Evolutionary conservation across 2,113 vertebrate species (phyloP).

Genomic region (Zapus hudsonius): DNA sequence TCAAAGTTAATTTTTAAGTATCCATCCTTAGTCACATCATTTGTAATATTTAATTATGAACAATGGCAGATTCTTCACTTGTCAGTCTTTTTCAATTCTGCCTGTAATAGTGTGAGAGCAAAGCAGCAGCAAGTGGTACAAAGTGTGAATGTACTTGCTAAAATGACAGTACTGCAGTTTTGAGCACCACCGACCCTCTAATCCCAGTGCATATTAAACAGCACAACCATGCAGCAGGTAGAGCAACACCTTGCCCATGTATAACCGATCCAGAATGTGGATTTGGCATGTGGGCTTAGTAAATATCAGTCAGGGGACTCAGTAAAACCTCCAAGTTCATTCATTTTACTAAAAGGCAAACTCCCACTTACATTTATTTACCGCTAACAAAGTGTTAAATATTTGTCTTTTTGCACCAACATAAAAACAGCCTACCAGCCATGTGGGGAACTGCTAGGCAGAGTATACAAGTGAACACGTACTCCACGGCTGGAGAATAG

Average conservation of each 20-base stretch:
- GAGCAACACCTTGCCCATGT: background rate
- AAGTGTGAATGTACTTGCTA: background rate
- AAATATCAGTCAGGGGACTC: background rate
- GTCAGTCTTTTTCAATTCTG: background rate
- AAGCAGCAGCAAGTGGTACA: background rate
- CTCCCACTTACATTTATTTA: background rate
- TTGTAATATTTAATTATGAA: slow-evolving; percentile 39
- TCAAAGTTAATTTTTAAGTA: background rate
- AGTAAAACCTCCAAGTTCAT: background rate
- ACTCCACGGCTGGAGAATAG: background rate
- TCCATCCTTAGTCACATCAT: background rate
- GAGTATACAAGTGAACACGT: background rate
- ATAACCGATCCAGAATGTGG: background rate
- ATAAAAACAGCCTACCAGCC: background rate
- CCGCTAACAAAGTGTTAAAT: background rate
- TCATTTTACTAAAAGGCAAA: background rate
- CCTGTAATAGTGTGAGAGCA: background rate
- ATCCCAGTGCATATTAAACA: background rate
- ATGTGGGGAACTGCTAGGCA: background rate
- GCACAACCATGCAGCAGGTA: background rate
- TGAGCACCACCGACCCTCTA: background rate
- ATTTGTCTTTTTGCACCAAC: background rate
- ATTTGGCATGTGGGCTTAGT: background rate
- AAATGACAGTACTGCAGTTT: background rate
- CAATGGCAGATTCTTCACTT: slow-evolving; percentile 29